Base-by-base conservation (phyloP, 2,888 invertebrate genomes). In the Patella pellucida region DNA sequence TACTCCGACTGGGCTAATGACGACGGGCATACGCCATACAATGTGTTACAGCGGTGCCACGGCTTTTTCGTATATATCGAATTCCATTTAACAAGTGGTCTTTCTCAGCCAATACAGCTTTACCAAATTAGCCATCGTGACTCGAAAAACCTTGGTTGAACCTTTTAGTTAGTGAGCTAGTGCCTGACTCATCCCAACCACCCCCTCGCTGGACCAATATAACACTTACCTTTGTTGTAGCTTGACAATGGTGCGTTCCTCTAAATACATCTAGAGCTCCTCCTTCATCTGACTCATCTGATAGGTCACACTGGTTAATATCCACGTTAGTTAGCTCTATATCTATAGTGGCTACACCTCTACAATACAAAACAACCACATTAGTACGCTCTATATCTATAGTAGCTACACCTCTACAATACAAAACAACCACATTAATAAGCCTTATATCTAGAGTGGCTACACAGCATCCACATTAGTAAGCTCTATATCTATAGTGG, bases 181-280 rank as follows among this genome's bases (percentile, higher is more conserved):
- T 31, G 31, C 3, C 31, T 31, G 2, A 31, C 31, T 31, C 31
- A 2, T 4, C 31, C 4, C 0, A 7, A 5, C 7, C 1, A 3
- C 27, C 27, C 3, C 7, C 5, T 41, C 7, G 9, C 41, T 7
- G 41, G 41, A 0, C 41, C 0, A 41, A 7, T 54, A 54, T 54
- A 54, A 71, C 41, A 14, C 51, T 27, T 76, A 87, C 89, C 83
- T 79, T 78, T 0, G 89, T 89, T 14, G 87, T 86, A 14, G 79
- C 74, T 72, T 96, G 96, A 90, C 97, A 97, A 92, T 96, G 96
- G 91, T 97, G 97, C 31, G 96, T 96, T 82, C 96, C 96, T 84
- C 95, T 94, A 90, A 97, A 96, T 15, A 95, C 94, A 88, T 94
- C 94, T 85, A 96, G 94, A 89, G 95, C 94, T 87, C 94, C 93